phyloP scores from a whole-genome alignment of 2,888 invertebrate genomes.

The Tanaodytes sp. region DNA sequence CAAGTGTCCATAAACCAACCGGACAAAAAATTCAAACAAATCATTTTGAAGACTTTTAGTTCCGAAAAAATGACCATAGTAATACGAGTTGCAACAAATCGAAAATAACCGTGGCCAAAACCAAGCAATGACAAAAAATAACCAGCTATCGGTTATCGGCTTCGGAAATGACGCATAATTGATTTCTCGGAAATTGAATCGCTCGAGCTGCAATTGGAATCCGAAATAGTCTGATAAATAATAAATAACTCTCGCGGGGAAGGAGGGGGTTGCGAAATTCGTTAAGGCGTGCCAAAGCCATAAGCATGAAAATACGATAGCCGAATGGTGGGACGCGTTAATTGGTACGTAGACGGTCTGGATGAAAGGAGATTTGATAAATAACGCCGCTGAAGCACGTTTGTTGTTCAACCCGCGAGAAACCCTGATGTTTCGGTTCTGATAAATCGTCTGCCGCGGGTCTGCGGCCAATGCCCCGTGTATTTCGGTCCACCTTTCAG shows the following conservation, averaged over 20 bases:
- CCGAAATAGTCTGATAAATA: slow-evolving; percentile 1
- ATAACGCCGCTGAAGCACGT: slow-evolving; percentile 67
- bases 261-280: slow-evolving; percentile 63
- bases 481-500: slow-evolving; percentile 16
- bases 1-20: no score
- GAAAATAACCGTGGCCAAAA: no score
- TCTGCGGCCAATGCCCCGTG: slow-evolving; percentile 44
- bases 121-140: no score
- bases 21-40: no score
- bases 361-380: slow-evolving; percentile 70
- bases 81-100: no score
- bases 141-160: no score
- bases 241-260: slow-evolving; percentile 53
- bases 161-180: no score
- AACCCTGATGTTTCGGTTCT: slow-evolving; percentile 64
- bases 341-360: slow-evolving; percentile 69
- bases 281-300: slow-evolving; percentile 69
- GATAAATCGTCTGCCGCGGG: slow-evolving; percentile 64
- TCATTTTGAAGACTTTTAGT: no score
- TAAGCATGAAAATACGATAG: slow-evolving; percentile 71
- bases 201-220: slow-evolving; percentile 33
- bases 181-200: slow-evolving; percentile 48
- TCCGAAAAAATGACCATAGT: no score
- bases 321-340: slow-evolving; percentile 68
- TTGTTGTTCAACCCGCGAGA: slow-evolving; percentile 62